Evolutionary conservation across 2,113 vertebrate species (phyloP).

Genomic region (Urocolius indicus): DNA sequence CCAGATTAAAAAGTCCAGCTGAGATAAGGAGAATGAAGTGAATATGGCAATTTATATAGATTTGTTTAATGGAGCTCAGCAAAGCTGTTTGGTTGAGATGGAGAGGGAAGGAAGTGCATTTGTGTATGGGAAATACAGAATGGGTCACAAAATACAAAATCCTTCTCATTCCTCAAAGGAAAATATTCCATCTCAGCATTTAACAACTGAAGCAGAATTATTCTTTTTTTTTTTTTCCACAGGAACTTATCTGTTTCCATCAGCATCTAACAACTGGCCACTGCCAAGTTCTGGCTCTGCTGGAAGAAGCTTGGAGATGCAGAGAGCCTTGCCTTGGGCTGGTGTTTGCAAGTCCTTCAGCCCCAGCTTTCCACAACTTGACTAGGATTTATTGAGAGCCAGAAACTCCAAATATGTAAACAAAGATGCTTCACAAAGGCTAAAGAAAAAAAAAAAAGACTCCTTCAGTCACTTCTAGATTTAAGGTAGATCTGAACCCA

Average conservation of each 20-base stretch:
- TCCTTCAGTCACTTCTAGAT: neutral
- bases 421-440: neutral
- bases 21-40: neutral
- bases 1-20: neutral
- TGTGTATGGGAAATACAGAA: neutral
- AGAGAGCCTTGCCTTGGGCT: neutral
- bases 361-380: neutral
- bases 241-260: neutral
- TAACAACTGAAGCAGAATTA: neutral
- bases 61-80: neutral
- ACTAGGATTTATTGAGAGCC: neutral
- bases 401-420: neutral
- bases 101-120: neutral
- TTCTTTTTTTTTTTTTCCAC: neutral
- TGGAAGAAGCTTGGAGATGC: neutral
- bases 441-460: neutral
- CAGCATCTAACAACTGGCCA: neutral
- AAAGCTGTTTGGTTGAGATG: neutral
- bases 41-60: neutral
- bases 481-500: neutral
- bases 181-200: neutral
- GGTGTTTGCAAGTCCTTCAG: neutral
- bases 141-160: neutral
- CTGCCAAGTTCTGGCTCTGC: neutral
- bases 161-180: neutral